phyloP scores from a whole-genome alignment of 2,113 vertebrate species.

The Aptenodytes forsteri region DNA sequence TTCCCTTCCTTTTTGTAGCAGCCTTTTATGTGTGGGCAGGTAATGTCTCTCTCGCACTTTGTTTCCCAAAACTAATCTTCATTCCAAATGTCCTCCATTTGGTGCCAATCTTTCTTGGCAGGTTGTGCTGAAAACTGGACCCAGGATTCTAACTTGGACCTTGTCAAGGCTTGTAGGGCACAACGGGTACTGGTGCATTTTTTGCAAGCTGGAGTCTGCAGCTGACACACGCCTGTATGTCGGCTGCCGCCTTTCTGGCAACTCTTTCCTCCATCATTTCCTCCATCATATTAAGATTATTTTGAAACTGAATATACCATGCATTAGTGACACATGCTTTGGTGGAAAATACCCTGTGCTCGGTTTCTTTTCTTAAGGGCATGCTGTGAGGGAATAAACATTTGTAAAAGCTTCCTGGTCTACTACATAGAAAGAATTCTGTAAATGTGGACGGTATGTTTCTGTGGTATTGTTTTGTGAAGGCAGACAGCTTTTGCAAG shows the following conservation, averaged over 20 bases:
- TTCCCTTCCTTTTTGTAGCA: not conserved
- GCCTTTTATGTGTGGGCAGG: not conserved
- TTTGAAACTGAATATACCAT: not conserved
- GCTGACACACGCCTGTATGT: not conserved
- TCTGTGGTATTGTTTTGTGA: not conserved
- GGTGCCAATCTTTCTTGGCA: not conserved
- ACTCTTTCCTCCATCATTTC: not conserved
- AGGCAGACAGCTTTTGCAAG: not conserved
- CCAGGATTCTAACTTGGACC: not conserved
- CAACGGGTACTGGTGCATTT: rapidly evolving
- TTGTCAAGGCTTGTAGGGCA: not conserved
- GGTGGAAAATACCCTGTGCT: not conserved
- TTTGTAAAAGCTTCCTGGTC: not conserved
- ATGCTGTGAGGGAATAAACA: not conserved
- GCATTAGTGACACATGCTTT: not conserved
- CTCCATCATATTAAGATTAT: not conserved
- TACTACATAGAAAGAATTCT: not conserved
- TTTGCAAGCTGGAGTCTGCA: not conserved
- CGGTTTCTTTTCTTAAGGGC: not conserved
- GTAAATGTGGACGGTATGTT: not conserved
- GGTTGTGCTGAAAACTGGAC: not conserved
- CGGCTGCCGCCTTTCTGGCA: not conserved
- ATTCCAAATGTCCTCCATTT: not conserved
- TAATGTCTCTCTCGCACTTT: rapidly evolving
- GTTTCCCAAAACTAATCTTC: not conserved